These are phyloP conservation scores for Silvanus unidentatus DNA, from an alignment of 2,888 invertebrate species.

Conservation along the genomic window DNA sequence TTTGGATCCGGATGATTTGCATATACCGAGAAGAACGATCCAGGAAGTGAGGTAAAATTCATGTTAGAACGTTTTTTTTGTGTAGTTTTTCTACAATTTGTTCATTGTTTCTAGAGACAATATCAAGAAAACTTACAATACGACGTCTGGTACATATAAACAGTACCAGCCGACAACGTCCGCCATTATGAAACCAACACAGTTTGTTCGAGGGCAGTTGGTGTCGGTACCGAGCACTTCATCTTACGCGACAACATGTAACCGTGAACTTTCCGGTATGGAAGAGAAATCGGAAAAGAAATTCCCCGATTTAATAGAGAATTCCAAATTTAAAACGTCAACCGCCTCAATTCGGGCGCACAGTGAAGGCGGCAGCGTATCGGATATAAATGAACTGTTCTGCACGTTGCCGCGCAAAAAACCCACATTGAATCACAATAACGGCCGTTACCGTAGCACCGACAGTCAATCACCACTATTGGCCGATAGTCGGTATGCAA, in stretches of 20 bases:
- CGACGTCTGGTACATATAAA: constrained; percentile 46
- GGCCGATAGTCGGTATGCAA: constrained; percentile 63
- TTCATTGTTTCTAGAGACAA: constrained; percentile 48
- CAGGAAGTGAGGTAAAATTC: constrained; percentile 53
- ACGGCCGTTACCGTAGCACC: constrained; percentile 44
- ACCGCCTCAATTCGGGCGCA: constrained; percentile 24
- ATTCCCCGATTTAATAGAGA: constrained; percentile 43
- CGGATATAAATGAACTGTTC: constrained; percentile 47
- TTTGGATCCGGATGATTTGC: constrained; percentile 37
- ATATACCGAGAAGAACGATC: constrained; percentile 55
- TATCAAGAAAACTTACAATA: constrained; percentile 41
- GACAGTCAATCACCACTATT: constrained; percentile 72
- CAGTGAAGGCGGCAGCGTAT: constrained; percentile 42
- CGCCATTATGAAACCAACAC: constrained; percentile 28
- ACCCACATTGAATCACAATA: constrained; percentile 25
- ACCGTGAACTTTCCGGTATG: constrained; percentile 32
- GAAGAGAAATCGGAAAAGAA: constrained; percentile 33
- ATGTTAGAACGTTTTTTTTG: background rate
- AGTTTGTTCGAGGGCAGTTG: constrained; percentile 17
- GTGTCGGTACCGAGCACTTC: background rate
- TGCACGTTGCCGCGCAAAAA: constrained; percentile 59
- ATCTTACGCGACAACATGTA: constrained; percentile 26
- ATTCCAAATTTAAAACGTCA: constrained; percentile 18
- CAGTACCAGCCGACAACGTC: constrained; percentile 24
- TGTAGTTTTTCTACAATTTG: background rate